Percentiles rank a stretch among this genome's conserved stretches.
Conservation (phyloP, 2,797 vertebrate species). For the Amblyopsis hoosieri region DNA sequence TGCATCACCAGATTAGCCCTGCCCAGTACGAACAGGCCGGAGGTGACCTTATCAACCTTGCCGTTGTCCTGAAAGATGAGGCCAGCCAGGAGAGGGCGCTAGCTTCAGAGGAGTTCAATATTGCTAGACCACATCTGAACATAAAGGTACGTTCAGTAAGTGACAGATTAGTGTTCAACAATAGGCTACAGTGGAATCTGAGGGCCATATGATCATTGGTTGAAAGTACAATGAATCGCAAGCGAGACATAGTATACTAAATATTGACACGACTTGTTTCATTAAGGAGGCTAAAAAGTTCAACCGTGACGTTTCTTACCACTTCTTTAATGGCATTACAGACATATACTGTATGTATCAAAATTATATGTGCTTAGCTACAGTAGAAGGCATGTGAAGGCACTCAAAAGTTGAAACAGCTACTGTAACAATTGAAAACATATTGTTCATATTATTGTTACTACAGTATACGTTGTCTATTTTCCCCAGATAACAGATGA, state of each 20-base stretch:
- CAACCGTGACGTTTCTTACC: too few relatives aligned
- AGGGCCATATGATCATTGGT: too few relatives aligned
- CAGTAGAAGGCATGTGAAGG: too few relatives aligned
- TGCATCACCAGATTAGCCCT: constrained; percentile 67
- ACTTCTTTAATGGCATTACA: too few relatives aligned
- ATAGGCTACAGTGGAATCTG: not conserved
- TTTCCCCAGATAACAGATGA: constrained; percentile 59
- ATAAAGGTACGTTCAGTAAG: constrained; percentile 64
- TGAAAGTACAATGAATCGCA: too few relatives aligned
- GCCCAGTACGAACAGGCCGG: constrained; percentile 49
- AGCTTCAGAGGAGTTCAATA: constrained; percentile 76
- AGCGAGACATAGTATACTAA: too few relatives aligned
- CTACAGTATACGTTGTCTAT: not conserved
- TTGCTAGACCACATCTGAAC: constrained; percentile 57
- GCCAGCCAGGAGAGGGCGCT: constrained; percentile 55
- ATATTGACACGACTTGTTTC: too few relatives aligned
- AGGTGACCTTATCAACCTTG: constrained; percentile 77
- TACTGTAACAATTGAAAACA: not conserved
- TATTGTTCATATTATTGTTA: not conserved
- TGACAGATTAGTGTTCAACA: not conserved
- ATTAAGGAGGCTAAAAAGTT: too few relatives aligned
- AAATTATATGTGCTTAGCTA: too few relatives aligned
- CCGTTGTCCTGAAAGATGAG: constrained; percentile 75
- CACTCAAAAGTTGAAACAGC: too few relatives aligned
- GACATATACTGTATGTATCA: too few relatives aligned